phyloP scores from a whole-genome alignment of 2,113 vertebrate genomes.

The Catharus fuscescens region DNA sequence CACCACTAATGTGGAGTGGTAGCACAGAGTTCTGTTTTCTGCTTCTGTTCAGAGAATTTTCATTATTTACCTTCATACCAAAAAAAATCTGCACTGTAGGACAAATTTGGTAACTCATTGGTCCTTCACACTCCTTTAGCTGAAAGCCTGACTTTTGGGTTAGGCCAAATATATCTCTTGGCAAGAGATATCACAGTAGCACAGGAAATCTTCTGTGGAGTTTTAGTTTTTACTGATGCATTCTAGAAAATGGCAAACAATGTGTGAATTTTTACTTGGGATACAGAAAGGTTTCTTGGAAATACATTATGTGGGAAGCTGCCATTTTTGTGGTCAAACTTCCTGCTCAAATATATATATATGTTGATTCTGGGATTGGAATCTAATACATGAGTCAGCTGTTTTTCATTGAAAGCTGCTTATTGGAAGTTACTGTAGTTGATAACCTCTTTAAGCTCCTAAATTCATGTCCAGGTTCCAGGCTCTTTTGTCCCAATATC shows the following conservation, averaged over 20 bases:
- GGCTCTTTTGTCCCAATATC: rapidly evolving
- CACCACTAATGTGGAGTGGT: neutral
- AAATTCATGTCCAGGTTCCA: neutral
- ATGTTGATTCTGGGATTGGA: neutral
- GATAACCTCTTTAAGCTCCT: neutral
- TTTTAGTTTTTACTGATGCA: neutral
- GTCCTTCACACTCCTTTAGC: neutral
- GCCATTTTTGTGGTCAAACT: neutral
- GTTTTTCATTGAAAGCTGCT: neutral
- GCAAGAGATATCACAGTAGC: neutral
- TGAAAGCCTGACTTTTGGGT: neutral
- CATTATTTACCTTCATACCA: neutral
- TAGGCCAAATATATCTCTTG: neutral
- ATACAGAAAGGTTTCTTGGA: neutral
- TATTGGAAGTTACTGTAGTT: neutral
- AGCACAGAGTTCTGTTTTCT: neutral
- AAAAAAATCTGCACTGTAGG: neutral
- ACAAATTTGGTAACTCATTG: neutral
- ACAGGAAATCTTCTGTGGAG: neutral
- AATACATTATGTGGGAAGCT: neutral
- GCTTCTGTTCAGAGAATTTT: neutral
- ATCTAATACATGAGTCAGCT: neutral
- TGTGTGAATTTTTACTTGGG: neutral
- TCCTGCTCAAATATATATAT: neutral
- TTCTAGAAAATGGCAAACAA: neutral